Conservation (phyloP, 2,113 vertebrate species). For the Bostrychus sinensis region DNA sequence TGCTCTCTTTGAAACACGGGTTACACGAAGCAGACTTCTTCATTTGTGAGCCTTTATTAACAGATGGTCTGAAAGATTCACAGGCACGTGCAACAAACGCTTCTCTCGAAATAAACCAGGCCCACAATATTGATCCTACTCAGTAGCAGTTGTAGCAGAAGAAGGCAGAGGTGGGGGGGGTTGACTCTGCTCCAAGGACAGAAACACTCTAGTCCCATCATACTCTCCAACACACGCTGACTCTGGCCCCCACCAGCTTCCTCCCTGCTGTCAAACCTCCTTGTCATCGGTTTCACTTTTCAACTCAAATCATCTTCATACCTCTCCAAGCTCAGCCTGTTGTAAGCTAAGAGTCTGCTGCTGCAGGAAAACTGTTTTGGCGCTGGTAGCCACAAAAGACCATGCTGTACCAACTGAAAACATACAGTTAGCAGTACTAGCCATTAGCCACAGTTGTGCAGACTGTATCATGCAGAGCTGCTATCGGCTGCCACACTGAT, state of each 20-base stretch:
- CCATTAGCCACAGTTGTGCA: constrained; percentile 1
- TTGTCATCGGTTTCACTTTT: constrained; percentile 69
- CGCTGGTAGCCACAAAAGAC: constrained; percentile 1
- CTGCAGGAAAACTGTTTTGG: constrained; percentile 18
- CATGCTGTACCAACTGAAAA: constrained; percentile 11
- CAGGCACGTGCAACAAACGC: constrained; percentile 27
- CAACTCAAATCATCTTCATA: constrained; percentile 70
- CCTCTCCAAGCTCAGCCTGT: constrained; percentile 41
- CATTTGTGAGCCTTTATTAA: constrained; percentile 51
- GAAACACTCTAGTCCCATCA: constrained; percentile 53
- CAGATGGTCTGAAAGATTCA: constrained; percentile 36
- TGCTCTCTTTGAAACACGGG: constrained; percentile 46
- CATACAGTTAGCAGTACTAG: constrained; percentile 45
- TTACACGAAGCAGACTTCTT: constrained; percentile 42
- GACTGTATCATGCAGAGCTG: constrained; percentile 17
- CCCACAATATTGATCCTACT: constrained; percentile 32
- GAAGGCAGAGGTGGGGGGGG: constrained; percentile 33
- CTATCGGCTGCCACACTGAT: constrained; percentile 65
- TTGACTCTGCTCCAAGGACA: constrained; percentile 60
- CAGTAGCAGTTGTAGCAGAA: constrained; percentile 32
- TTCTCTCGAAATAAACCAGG: constrained; percentile 26
- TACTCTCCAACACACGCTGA: constrained; percentile 53
- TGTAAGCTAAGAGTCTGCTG: constrained; percentile 35
- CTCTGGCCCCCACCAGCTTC: constrained; percentile 44
- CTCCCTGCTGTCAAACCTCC: constrained; percentile 67